phyloP scores from a whole-genome alignment of 1,140 invertebrate genomes.

The fruit fly (Drosophila melanogaster) region Release_6_plus_ISO1_MT NC_004354.4:16720501-16721000 shows the following conservation, averaged over 20 bases:
- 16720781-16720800: conserved; percentile 11
- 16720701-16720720: conserved; percentile 61
- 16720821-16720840: neutral
- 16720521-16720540: conserved; percentile 65
- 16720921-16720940: too few relatives aligned
- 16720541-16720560: conserved; percentile 54
- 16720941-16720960: too few relatives aligned
- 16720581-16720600: neutral
- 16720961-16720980: too few relatives aligned
- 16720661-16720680: conserved; percentile 1
- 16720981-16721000: too few relatives aligned
- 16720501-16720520: conserved; percentile 69
- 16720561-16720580: conserved; percentile 5
- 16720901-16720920: neutral
- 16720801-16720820: conserved; percentile 5
- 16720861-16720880: neutral
- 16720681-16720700: neutral
- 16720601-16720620: conserved; percentile 49
- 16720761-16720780: conserved; percentile 15
- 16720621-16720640: conserved; percentile 55
- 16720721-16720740: neutral
- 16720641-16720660: conserved; percentile 9
- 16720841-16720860: neutral
- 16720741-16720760: conserved; percentile 4
- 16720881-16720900: neutral